Evolutionary conservation across 2,113 vertebrate species (phyloP).

Genomic region (human): GRCh38 chr7:127669501-127670000

Average conservation of each 20-base stretch:
- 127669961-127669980: not conserved
- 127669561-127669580: conserved; percentile 33
- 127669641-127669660: conserved; percentile 32
- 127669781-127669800: not conserved
- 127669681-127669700: not conserved
- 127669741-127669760: not conserved
- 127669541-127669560: not conserved
- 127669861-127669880: not conserved
- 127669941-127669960: not conserved
- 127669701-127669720: too few species aligned
- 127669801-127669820: not conserved
- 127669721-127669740: not conserved
- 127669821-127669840: not conserved
- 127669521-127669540: conserved; percentile 30
- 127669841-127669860: not conserved
- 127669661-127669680: not conserved
- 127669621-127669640: conserved; percentile 4
- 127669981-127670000: too few species aligned
- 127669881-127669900: not conserved
- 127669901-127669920: not conserved
- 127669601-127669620: conserved; percentile 54
- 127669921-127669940: not conserved
- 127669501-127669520: conserved; percentile 34
- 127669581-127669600: conserved; percentile 1
- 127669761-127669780: not conserved